Evolutionary conservation across 2,888 invertebrate species (phyloP), one percentile per base, ranked within the genome.

Genomic region (Brachyptera risi): DNA sequence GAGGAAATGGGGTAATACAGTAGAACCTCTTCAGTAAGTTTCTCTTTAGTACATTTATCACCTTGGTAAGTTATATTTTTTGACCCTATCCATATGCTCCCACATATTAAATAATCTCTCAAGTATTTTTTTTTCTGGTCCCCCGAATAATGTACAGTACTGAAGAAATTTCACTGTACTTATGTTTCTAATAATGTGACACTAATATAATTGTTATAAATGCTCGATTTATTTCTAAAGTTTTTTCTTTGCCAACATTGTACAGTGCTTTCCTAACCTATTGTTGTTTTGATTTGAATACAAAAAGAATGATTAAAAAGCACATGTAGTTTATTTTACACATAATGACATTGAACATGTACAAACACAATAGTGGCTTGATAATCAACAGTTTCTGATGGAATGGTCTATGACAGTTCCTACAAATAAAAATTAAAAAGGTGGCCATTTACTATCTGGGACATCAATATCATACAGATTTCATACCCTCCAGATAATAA

Each of bases 241-340:
- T 61, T 58, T 58, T 60, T 49, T 59, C 60, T 63, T 59, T 65
- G 60, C 63, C 61, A 65, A 66, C 66, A 66, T 63, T 63, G 56
- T 66, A 65, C 65, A 66, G 66, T 63, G 62, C 63, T 62, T 63
- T 59, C 59, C 59, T 60, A 56, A 27, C 44, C 56, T 15, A 56
- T 59, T 56, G n/a, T n/a, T n/a, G n/a, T n/a, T n/a, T n/a, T n/a
- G n/a, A n/a, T n/a, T n/a, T n/a, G n/a, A n/a, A n/a, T n/a, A 58
- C 35, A 58, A 63, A 59, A 63, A 63, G 61, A 64, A 65, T 60
- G 61, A 61, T 49, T 44, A 61, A 59, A 42, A 62, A 59, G 56
- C 60, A 63, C 63, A 65, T 63, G 63, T 65, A 62, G 61, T 63
- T 40, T 42, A 56, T 54, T 59, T 57, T 59, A 56, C 50, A 51